Evolutionary conservation across 1,140 invertebrate genomes (phyloP).

Genomic region (Periplaneta americana): DNA sequence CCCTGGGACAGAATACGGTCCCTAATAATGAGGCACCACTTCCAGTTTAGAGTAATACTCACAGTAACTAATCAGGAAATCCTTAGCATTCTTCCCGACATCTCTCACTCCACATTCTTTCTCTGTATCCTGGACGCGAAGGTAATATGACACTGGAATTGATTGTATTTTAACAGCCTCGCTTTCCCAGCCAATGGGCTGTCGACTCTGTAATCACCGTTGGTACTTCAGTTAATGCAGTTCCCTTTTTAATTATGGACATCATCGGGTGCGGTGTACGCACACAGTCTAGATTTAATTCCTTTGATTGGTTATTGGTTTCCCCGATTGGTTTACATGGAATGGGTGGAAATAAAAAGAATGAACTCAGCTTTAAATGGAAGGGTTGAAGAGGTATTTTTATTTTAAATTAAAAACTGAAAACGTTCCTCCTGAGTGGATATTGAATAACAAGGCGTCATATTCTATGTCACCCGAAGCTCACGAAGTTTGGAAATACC

Average conservation of each 20-base stretch:
- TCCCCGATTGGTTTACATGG: background rate
- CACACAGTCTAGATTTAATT: background rate
- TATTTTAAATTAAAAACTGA: background rate
- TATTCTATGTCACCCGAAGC: no score
- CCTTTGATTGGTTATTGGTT: background rate
- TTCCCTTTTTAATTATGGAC: background rate
- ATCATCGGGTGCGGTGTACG: background rate
- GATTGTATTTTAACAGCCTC: background rate
- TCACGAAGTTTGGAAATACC: no score
- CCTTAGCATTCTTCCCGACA: no score
- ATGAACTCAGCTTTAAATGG: background rate
- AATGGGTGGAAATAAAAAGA: background rate
- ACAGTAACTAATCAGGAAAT: no score
- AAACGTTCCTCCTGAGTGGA: background rate
- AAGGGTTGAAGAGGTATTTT: background rate
- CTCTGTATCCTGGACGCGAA: no score
- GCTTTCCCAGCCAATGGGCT: background rate
- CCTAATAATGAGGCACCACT: no score
- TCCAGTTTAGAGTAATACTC: no score
- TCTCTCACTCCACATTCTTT: no score
- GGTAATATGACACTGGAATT: no score
- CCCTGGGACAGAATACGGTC: no score
- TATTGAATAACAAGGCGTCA: background rate
- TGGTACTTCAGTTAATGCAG: background rate
- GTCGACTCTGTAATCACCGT: background rate